Percentiles rank a stretch among this genome's conserved stretches.
These are phyloP conservation scores for Dasypolia templi DNA, from an alignment of 2,888 invertebrate genomes.

Conservation along the genomic window DNA sequence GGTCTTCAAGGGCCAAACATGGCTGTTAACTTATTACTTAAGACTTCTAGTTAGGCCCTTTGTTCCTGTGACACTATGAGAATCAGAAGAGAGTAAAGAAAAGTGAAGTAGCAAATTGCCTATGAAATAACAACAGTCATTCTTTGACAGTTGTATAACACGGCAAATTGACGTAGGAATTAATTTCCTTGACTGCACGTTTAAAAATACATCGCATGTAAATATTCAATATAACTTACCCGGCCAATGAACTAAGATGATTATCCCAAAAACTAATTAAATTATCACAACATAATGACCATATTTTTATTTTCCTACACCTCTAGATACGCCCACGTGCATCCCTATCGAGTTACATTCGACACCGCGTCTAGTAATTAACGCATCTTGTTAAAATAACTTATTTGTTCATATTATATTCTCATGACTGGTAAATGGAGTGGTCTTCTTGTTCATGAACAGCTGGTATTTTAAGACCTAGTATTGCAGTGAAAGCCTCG, in stretches of 20 bases:
- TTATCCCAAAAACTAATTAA: background rate
- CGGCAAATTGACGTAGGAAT: background rate
- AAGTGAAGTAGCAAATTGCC: background rate
- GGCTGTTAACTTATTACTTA: background rate
- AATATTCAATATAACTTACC: background rate
- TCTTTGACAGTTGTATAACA: background rate
- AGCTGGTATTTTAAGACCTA: background rate
- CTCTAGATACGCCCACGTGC: constrained; percentile 37
- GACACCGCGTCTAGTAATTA: constrained; percentile 21
- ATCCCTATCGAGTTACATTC: constrained; percentile 45
- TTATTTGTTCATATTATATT: constrained; percentile 9
- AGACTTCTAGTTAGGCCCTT: background rate
- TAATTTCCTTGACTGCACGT: background rate
- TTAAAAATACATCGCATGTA: background rate
- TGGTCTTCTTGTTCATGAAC: background rate
- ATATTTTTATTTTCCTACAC: background rate
- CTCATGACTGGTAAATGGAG: constrained; percentile 4
- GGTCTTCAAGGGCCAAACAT: background rate
- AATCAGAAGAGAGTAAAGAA: background rate
- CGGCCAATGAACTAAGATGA: background rate
- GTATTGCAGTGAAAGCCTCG: background rate
- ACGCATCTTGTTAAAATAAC: constrained; percentile 7
- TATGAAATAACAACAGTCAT: background rate
- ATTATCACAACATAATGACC: background rate
- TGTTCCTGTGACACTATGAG: background rate